phyloP scores from a whole-genome alignment of 2,888 invertebrate species.

The Macrophya alboannulata region DNA sequence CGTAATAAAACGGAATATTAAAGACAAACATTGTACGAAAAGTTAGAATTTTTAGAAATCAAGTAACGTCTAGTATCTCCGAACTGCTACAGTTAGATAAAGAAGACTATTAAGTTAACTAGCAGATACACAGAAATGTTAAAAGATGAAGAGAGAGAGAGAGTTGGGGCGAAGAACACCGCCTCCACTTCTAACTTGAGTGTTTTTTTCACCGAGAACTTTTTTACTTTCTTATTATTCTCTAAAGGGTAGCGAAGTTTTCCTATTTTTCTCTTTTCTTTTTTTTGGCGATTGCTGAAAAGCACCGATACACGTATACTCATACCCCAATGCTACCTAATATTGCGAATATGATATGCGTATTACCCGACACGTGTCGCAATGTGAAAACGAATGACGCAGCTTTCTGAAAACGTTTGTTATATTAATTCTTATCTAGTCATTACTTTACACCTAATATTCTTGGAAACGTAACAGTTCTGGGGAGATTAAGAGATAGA shows the following conservation, averaged over 20 bases:
- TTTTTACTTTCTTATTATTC: neutral
- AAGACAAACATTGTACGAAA: neutral
- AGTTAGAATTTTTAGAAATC: neutral
- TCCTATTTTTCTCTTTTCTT: too few species aligned
- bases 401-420: neutral
- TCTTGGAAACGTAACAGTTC: neutral
- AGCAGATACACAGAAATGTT: neutral
- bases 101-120: neutral
- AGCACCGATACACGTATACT: too few species aligned
- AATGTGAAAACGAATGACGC: neutral
- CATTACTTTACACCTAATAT: neutral
- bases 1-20: neutral
- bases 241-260: neutral
- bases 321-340: too few species aligned
- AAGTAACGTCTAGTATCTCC: neutral
- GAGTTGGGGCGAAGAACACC: neutral
- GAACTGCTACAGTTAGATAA: neutral
- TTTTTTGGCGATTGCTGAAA: neutral
- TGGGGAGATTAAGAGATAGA: neutral
- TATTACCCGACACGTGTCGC: neutral
- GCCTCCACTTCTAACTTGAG: conserved; percentile 19
- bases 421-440: neutral
- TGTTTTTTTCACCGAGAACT: conserved; percentile 19
- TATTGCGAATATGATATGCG: too few species aligned
- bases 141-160: conserved; percentile 2